Percentiles rank a stretch among this genome's conserved stretches.
Conservation (phyloP, 2,888 invertebrate species). For the Catotricha subobsoleta region DNA sequence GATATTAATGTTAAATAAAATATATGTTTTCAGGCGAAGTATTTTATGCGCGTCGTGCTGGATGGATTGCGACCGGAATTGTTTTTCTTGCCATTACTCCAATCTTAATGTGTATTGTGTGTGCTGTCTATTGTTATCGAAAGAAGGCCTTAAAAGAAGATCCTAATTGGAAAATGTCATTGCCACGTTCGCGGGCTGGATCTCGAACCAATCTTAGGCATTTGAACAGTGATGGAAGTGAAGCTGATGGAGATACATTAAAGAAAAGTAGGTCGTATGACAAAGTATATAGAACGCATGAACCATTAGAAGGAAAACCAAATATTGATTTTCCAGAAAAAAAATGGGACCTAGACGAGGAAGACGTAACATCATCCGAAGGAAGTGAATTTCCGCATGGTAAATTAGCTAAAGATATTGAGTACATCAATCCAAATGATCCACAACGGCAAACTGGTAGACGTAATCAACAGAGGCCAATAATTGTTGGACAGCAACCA, state of each 20-base stretch:
- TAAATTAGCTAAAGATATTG: slow-evolving; percentile 42
- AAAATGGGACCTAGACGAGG: slow-evolving; percentile 56
- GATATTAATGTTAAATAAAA: neutral
- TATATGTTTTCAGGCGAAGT: slow-evolving; percentile 35
- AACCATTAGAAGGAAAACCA: slow-evolving; percentile 55
- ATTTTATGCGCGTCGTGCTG: slow-evolving; percentile 49
- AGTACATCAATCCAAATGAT: slow-evolving; percentile 34
- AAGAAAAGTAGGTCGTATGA: slow-evolving; percentile 62
- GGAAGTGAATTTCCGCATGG: slow-evolving; percentile 41
- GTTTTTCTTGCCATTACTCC: slow-evolving; percentile 56
- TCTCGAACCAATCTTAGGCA: slow-evolving; percentile 36
- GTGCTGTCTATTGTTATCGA: slow-evolving; percentile 44
- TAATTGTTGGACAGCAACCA: slow-evolving; percentile 31
- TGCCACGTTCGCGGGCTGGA: slow-evolving; percentile 40
- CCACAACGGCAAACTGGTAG: slow-evolving; percentile 23
- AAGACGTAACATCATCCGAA: slow-evolving; percentile 39
- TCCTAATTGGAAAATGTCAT: slow-evolving; percentile 37
- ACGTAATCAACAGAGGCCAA: neutral
- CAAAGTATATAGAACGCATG: slow-evolving; percentile 64
- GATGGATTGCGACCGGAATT: slow-evolving; percentile 56
- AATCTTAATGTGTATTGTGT: slow-evolving; percentile 37
- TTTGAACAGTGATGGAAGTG: slow-evolving; percentile 36
- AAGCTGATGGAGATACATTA: slow-evolving; percentile 34
- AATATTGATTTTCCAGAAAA: slow-evolving; percentile 64
- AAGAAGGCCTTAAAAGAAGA: slow-evolving; percentile 39